Percentiles rank a stretch among this genome's conserved stretches.
Conservation (phyloP, 2,113 vertebrate species). For the Piprites chloris region DNA sequence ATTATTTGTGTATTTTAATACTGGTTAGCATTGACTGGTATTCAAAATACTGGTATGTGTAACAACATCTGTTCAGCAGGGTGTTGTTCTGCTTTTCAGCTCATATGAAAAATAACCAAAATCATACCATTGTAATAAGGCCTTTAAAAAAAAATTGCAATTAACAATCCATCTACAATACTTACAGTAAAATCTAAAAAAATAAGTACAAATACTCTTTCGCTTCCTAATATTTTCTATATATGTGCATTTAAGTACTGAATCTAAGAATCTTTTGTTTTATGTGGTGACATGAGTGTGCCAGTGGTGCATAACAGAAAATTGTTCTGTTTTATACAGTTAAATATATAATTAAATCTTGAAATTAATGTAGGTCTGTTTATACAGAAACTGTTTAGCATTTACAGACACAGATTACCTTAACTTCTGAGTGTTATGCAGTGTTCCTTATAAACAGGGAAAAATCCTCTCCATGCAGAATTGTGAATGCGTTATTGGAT, state of each 20-base stretch:
- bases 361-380: not conserved
- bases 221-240: not conserved
- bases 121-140: not conserved
- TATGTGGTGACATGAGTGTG: not conserved
- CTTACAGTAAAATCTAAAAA: not conserved
- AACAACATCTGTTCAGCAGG: not conserved
- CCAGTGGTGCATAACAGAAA: not conserved
- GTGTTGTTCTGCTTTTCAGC: not conserved
- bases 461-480: rapidly evolving
- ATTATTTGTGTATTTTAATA: not conserved
- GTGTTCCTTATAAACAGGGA: not conserved
- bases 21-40: not conserved
- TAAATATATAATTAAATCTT: not conserved
- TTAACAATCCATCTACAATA: not conserved
- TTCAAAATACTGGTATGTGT: not conserved
- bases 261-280: not conserved
- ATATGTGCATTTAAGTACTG: not conserved
- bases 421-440: not conserved
- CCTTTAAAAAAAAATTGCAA: not conserved
- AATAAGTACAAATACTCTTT: not conserved
- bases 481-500: not conserved
- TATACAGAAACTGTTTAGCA: not conserved
- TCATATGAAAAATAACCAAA: not conserved
- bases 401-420: not conserved
- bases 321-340: not conserved